Evolutionary conservation across 2,888 invertebrate genomes (phyloP).

Genomic region (Oxycera nigricornis): DNA sequence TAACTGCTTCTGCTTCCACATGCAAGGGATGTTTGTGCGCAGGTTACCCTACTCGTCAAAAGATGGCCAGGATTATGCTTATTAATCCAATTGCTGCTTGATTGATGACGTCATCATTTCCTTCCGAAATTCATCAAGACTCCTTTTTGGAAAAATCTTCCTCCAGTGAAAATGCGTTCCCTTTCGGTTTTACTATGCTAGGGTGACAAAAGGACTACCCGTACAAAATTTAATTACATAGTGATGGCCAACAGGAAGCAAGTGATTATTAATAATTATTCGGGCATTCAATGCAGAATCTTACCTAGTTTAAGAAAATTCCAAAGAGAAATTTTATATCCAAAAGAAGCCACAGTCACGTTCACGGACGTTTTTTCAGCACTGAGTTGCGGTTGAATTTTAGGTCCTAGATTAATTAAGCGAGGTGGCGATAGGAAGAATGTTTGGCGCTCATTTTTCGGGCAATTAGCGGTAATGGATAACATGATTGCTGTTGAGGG

Average conservation of each 20-base stretch:
- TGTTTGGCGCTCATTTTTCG: constrained; percentile 21
- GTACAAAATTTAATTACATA: constrained; percentile 1
- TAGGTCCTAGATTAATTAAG: constrained; percentile 19
- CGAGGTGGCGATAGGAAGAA: constrained; percentile 15
- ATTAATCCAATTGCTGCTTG: constrained; percentile 33
- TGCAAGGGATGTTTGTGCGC: constrained; percentile 21
- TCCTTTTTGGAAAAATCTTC: constrained; percentile 30
- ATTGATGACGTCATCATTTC: constrained; percentile 41
- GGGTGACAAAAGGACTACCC: background rate
- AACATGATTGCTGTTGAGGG: constrained; percentile 44
- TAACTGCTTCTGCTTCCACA: background rate
- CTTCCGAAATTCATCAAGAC: constrained; percentile 34
- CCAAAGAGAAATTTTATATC: background rate
- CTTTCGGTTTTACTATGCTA: too few relatives aligned
- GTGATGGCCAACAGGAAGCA: background rate
- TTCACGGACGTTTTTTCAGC: background rate
- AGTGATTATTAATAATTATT: background rate
- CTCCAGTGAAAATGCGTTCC: constrained; percentile 4
- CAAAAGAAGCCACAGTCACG: background rate
- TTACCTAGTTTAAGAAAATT: background rate
- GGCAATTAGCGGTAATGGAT: constrained; percentile 45
- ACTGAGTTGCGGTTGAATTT: background rate
- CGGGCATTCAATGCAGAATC: background rate
- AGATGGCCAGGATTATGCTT: constrained; percentile 39
- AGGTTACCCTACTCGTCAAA: constrained; percentile 38